phyloP scores from a whole-genome alignment of 2,888 invertebrate species.

The Plagiodera versicolora region DNA sequence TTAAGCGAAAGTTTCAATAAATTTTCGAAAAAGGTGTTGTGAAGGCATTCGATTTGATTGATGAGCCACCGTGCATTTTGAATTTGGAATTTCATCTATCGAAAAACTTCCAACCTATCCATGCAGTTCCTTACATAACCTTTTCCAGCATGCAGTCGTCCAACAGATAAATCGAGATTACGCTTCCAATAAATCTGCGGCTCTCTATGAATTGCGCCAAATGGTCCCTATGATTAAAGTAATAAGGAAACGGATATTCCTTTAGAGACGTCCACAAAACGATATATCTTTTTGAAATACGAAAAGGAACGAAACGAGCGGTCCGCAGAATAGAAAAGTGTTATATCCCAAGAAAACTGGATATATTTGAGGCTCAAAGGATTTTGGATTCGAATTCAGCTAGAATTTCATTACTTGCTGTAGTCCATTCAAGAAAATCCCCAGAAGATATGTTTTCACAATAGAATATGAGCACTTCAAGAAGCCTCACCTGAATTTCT shows the following conservation, averaged over 20 bases:
- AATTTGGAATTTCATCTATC: too few species aligned
- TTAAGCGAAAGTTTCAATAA: too few species aligned
- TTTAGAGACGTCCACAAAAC: slow-evolving; percentile 43
- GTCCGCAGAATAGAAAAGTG: slow-evolving; percentile 45
- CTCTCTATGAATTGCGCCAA: slow-evolving; percentile 55
- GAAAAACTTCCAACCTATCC: too few species aligned
- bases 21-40: too few species aligned
- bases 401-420: slow-evolving; percentile 13
- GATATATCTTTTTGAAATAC: slow-evolving; percentile 52
- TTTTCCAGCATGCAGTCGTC: not conserved
- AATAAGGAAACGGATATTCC: slow-evolving; percentile 48
- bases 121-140: too few species aligned
- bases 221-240: slow-evolving; percentile 57
- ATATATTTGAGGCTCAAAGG: slow-evolving; percentile 29
- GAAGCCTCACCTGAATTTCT: too few species aligned
- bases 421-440: not conserved
- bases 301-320: slow-evolving; percentile 48
- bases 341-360: slow-evolving; percentile 35
- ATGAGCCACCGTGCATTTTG: too few species aligned
- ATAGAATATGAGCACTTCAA: too few species aligned
- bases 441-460: not conserved
- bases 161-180: slow-evolving; percentile 4
- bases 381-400: slow-evolving; percentile 22
- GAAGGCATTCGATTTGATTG: too few species aligned
- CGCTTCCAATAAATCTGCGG: slow-evolving; percentile 49